Base-by-base conservation (phyloP, 2,888 invertebrate genomes). In the Electrophaes corylata region DNA sequence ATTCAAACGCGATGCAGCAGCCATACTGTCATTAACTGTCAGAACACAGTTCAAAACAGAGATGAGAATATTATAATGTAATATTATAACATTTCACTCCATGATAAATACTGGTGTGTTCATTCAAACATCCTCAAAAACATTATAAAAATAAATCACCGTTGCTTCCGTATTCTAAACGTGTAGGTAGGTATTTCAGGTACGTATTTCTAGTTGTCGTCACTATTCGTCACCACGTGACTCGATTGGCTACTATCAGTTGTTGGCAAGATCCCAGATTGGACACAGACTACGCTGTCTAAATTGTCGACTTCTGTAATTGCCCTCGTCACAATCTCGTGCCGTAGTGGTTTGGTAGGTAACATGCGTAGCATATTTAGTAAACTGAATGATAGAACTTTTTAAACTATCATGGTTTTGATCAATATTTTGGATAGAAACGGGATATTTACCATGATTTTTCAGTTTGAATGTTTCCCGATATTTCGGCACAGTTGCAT, bases 191-290 rank as follows among this genome's bases (percentile, higher is more conserved):
- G n/a, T 31, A 31, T n/a, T n/a, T n/a, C 26, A 29, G 10, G 16
- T 37, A 37, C 16, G 60, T 60, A 49, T 65, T 50, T 48, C 49
- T 46, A 37, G 49, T 41, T 51, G 50, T 60, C 55, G 53, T 60
- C 55, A 51, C 56, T 60, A 65, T 41, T 33, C 18, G 55, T 60
- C 57, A 31, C 58, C 66, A 65, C 70, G 71, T 76, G 78, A 79
- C 66, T 70, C 61, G 68, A 75, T 78, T 79, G 75, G 78, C 60
- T 72, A 72, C 66, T 61, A 67, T 72, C 75, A 75, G 67, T 66
- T 66, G 70, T 69, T 86, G 85, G 86, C 85, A 73, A 43, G 1
- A 45, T 23, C 65, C 86, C 86, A 85, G 75, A 76, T 73, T 70
- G 67, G 69, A 77, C 76, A 74, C 79, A 81, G 74, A 74, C 71